A percentile compares a stretch with the other conserved stretches of the same genome.
Conservation (phyloP, 2,797 vertebrate genomes). For the Poeciliopsis infans region DNA sequence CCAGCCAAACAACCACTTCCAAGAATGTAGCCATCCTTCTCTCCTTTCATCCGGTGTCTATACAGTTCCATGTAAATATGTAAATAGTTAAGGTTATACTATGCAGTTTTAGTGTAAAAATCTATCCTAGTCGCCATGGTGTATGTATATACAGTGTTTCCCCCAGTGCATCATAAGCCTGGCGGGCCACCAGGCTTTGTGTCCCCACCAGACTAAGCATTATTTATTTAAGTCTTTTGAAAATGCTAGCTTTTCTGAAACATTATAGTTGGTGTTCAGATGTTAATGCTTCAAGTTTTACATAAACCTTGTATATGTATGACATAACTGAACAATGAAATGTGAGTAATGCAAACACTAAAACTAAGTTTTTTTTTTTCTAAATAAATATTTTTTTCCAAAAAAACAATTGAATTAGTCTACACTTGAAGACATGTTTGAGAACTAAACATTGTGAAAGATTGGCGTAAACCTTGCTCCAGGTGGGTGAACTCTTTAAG, state of each 20-base stretch:
- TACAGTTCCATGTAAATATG: neutral
- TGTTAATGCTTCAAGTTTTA: too few relatives aligned
- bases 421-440: neutral
- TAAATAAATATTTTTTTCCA: neutral
- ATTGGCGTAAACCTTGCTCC: neutral
- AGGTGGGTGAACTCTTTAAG: constrained; percentile 13
- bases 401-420: neutral
- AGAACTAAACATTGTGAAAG: neutral
- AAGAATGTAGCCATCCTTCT: neutral
- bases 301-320: neutral
- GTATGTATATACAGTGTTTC: neutral
- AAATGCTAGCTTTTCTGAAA: too few relatives aligned
- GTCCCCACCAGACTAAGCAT: too few relatives aligned
- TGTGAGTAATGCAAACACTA: neutral
- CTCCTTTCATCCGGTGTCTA: neutral
- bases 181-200: too few relatives aligned
- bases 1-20: neutral
- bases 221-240: too few relatives aligned
- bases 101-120: neutral
- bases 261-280: too few relatives aligned
- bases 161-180: too few relatives aligned
- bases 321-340: neutral
- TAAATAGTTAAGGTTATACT: neutral
- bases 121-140: neutral
- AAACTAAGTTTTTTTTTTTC: neutral